Evolutionary conservation across 2,888 invertebrate species (phyloP).

Genomic region (Tenthredo distinguenda): DNA sequence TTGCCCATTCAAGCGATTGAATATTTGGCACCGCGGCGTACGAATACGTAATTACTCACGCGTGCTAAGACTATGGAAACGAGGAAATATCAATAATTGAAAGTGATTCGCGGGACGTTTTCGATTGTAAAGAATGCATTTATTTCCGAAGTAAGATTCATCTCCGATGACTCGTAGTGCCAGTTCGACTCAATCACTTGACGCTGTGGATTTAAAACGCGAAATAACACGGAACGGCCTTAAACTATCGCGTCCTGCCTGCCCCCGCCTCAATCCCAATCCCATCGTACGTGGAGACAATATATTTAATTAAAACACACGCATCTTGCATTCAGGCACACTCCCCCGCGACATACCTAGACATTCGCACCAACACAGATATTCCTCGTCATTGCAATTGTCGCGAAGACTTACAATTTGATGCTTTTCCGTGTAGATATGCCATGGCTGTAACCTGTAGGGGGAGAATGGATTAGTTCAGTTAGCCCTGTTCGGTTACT

Average conservation of each 20-base stretch:
- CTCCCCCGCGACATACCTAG: background rate
- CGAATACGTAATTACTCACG: background rate
- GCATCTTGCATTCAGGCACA: background rate
- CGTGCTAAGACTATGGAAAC: too few relatives aligned
- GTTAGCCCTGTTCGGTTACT: background rate
- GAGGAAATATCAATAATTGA: too few relatives aligned
- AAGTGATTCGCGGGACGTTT: too few relatives aligned
- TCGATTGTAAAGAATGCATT: background rate
- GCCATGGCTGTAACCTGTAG: background rate
- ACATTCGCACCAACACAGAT: too few relatives aligned
- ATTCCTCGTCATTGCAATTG: background rate
- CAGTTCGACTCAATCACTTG: background rate
- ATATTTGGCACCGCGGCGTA: too few relatives aligned
- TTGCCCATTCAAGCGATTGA: too few relatives aligned
- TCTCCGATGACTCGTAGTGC: background rate
- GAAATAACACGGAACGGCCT: background rate
- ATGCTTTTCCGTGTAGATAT: background rate
- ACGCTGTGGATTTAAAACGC: background rate
- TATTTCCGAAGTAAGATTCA: background rate
- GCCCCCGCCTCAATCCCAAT: background rate
- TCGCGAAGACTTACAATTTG: background rate
- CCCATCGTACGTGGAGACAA: background rate
- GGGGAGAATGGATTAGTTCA: background rate
- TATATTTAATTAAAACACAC: background rate
- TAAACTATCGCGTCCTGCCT: background rate